Conservation (phyloP, 2,888 invertebrate species). For the Platycheirus albimanus region DNA sequence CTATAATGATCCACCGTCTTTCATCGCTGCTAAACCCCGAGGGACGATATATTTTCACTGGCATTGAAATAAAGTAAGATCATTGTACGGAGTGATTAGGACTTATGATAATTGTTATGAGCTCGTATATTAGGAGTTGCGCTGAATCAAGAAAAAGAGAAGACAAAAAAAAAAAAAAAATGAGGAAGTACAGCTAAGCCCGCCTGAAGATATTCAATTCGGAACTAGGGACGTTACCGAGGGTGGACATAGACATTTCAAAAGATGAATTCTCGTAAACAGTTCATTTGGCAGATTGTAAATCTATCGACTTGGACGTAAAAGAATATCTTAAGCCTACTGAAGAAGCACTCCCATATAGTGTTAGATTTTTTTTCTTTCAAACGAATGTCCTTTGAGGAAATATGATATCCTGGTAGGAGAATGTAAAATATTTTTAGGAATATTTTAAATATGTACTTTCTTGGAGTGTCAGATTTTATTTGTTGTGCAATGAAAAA, state of each 20-base stretch:
- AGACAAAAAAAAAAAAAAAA: slow-evolving; percentile 42
- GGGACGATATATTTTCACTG: slow-evolving; percentile 46
- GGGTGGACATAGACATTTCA: slow-evolving; percentile 71
- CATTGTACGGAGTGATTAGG: slow-evolving; percentile 60
- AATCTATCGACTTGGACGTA: slow-evolving; percentile 47
- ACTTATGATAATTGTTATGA: slow-evolving; percentile 65
- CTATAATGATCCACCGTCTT: slow-evolving; percentile 35
- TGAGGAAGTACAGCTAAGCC: slow-evolving; percentile 67
- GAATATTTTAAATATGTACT: not conserved
- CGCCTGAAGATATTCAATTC: slow-evolving; percentile 51
- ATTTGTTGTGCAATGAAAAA: slow-evolving; percentile 50
- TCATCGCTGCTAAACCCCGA: slow-evolving; percentile 32
- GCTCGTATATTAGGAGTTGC: slow-evolving; percentile 33
- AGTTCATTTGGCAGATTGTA: slow-evolving; percentile 68
- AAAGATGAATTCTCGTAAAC: slow-evolving; percentile 57
- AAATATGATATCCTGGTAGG: slow-evolving; percentile 61
- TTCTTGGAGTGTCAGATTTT: slow-evolving; percentile 50
- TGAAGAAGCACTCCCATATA: not conserved
- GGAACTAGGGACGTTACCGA: slow-evolving; percentile 51
- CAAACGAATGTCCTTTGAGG: slow-evolving; percentile 37
- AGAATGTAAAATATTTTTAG: slow-evolving; percentile 38
- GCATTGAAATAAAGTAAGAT: slow-evolving; percentile 38
- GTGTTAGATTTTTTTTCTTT: slow-evolving; percentile 8
- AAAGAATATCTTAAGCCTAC: slow-evolving; percentile 7
- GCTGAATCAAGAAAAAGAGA: slow-evolving; percentile 7